A percentile compares a stretch with the other conserved stretches of the same genome.
These are phyloP conservation scores for Aphodius sticticus DNA, from an alignment of 2,888 invertebrate species.

Conservation along the genomic window DNA sequence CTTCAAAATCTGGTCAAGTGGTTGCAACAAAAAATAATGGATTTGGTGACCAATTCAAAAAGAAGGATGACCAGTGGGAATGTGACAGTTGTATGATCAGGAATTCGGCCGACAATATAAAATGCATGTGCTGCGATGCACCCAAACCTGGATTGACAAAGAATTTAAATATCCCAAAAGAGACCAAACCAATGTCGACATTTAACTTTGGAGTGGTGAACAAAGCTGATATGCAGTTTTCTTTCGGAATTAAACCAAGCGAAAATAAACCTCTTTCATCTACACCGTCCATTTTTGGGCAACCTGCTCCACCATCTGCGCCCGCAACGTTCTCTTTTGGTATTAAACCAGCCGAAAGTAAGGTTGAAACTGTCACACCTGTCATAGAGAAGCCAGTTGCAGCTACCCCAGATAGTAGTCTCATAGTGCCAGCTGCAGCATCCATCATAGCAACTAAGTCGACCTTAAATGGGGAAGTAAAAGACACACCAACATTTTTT, in stretches of 20 bases:
- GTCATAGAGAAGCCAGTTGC: background rate
- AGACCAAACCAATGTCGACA: constrained; percentile 43
- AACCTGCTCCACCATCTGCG: constrained; percentile 7
- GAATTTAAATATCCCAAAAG: constrained; percentile 37
- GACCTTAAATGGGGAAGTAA: constrained; percentile 27
- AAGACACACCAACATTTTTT: constrained; percentile 23
- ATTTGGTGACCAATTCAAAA: constrained; percentile 63
- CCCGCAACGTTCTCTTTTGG: constrained; percentile 29
- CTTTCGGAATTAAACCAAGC: constrained; percentile 41
- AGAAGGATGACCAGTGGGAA: constrained; percentile 62
- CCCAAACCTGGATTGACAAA: constrained; percentile 59
- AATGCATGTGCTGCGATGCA: constrained; percentile 69
- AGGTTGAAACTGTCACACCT: background rate
- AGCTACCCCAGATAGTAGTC: background rate
- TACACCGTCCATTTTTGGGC: constrained; percentile 25
- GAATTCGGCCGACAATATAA: constrained; percentile 61
- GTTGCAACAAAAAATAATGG: constrained; percentile 33
- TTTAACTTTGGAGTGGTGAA: constrained; percentile 62
- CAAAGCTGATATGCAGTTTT: constrained; percentile 29
- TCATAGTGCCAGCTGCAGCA: background rate
- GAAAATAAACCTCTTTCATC: constrained; percentile 30
- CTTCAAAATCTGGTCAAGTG: constrained; percentile 58
- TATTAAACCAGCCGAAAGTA: constrained; percentile 14
- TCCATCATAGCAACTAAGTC: background rate
- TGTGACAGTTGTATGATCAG: constrained; percentile 69